phyloP scores from a whole-genome alignment of 2,797 vertebrate species.

The Rhabdomys pumilio region DNA sequence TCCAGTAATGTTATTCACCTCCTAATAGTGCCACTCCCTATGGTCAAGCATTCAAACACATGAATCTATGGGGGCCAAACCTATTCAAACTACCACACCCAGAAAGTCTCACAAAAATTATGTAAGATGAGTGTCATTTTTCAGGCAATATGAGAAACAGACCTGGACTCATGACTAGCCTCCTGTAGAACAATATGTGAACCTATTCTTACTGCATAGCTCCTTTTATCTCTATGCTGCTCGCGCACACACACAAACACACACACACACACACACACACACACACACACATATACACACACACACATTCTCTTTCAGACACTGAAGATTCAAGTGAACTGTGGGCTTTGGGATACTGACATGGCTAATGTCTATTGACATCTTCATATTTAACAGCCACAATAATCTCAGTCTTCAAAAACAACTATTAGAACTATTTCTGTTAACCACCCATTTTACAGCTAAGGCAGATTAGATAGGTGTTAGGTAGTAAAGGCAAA shows the following conservation, averaged over 20 bases:
- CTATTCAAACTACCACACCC: background rate
- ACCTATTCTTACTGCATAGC: background rate
- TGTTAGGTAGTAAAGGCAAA: background rate
- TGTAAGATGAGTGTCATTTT: background rate
- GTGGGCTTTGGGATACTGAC: no score
- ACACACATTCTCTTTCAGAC: no score
- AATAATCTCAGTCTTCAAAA: background rate
- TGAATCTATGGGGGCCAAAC: background rate
- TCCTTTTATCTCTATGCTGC: background rate
- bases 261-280: background rate
- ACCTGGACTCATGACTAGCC: background rate
- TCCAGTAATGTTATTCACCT: background rate
- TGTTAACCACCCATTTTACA: background rate
- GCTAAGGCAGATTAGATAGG: background rate
- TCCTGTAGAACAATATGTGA: background rate
- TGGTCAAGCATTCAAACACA: background rate
- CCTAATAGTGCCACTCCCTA: background rate
- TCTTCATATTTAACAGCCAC: background rate
- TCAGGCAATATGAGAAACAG: background rate
- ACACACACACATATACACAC: no score
- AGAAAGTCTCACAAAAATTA: background rate
- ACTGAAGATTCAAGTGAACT: background rate
- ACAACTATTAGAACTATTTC: background rate
- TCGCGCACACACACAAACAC: background rate
- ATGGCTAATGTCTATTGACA: background rate